A percentile compares a stretch with the other conserved stretches of the same genome.
Conservation (phyloP, 2,113 vertebrate genomes). For the Archilochus colubris region DNA sequence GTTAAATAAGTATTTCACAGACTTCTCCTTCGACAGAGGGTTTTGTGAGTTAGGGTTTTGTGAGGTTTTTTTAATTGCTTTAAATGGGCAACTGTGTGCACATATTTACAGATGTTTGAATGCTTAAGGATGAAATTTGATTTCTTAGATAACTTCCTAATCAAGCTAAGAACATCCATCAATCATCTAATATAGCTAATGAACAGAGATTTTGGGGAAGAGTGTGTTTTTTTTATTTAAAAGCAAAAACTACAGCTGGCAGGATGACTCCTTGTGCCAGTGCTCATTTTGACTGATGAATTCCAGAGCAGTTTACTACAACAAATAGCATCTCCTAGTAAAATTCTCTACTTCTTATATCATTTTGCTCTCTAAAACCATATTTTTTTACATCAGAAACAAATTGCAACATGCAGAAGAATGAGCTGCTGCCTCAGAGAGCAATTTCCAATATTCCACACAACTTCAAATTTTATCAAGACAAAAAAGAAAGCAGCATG, state of each 20-base stretch:
- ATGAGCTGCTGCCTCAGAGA: background rate
- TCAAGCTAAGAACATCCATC: background rate
- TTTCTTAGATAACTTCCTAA: background rate
- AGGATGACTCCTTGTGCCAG: background rate
- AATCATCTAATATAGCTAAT: background rate
- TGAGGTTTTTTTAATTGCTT: background rate
- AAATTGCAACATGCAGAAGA: constrained; percentile 39
- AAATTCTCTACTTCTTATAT: background rate
- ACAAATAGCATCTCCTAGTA: background rate
- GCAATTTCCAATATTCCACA: background rate
- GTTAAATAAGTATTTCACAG: background rate
- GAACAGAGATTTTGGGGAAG: background rate
- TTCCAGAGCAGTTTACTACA: background rate
- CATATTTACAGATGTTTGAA: background rate
- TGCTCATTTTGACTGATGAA: constrained; percentile 9
- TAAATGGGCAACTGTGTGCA: background rate
- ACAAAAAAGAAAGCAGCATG: background rate
- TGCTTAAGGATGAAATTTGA: background rate
- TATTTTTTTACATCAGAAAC: constrained; percentile 20
- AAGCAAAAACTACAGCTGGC: background rate
- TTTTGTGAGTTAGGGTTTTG: background rate
- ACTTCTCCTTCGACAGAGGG: background rate
- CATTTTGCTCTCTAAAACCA: constrained; percentile 3
- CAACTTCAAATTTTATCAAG: constrained; percentile 27
- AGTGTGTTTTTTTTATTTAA: background rate